Evolutionary conservation across 2,113 vertebrate species (phyloP).

Genomic region (Catharus fuscescens): DNA sequence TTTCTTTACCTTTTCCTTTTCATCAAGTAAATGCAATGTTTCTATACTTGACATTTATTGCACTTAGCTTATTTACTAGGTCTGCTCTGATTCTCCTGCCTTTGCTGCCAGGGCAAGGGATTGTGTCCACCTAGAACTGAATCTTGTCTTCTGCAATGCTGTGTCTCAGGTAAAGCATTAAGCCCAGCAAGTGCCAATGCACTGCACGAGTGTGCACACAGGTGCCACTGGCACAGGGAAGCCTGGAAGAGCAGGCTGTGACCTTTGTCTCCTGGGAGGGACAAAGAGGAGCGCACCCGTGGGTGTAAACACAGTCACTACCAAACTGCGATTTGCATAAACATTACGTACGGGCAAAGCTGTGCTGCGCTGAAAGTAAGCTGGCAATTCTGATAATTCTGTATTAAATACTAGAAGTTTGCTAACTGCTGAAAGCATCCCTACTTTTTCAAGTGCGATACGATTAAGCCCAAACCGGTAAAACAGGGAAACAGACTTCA

Average conservation of each 20-base stretch:
- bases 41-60: not conserved
- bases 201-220: rapidly evolving
- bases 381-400: rapidly evolving
- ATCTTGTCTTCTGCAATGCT: not conserved
- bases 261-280: not conserved
- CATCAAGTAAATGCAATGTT: not conserved
- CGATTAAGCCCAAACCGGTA: not conserved
- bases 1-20: not conserved
- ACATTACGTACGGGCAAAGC: rapidly evolving
- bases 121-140: rapidly evolving
- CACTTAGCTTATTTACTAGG: not conserved
- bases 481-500: rapidly evolving
- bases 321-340: not conserved
- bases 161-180: not conserved
- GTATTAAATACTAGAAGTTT: not conserved
- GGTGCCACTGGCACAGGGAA: not conserved
- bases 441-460: not conserved
- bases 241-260: not conserved
- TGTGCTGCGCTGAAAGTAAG: rapidly evolving
- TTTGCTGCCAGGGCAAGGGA: not conserved
- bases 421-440: not conserved
- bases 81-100: not conserved
- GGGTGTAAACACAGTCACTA: too few relatives aligned
- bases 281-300: not conserved
- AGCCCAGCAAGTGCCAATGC: not conserved